Evolutionary conservation across 2,113 vertebrate genomes (phyloP).

Genomic region (Amphiprion percula): DNA sequence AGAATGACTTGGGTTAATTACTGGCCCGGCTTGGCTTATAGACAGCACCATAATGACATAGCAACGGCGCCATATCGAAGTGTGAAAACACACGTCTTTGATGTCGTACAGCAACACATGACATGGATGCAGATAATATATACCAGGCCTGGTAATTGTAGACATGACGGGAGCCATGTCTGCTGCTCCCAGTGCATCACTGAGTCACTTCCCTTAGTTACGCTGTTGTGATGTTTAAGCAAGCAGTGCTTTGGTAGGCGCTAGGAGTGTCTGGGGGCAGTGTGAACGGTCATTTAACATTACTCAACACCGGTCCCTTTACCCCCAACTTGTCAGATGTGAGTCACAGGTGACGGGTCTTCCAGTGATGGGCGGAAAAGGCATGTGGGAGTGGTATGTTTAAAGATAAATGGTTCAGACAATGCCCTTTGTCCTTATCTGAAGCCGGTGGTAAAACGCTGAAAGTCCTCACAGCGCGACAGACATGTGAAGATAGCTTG

Average conservation of each 20-base stretch:
- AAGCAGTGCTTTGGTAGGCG: not conserved
- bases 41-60: slow-evolving; percentile 47
- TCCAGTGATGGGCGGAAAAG: not conserved
- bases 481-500: too few relatives aligned
- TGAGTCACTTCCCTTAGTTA: slow-evolving; percentile 77
- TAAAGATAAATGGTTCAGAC: not conserved
- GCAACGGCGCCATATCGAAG: not conserved
- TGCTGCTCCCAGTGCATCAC: slow-evolving; percentile 20
- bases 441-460: not conserved
- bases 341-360: slow-evolving; percentile 51
- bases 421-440: too few relatives aligned
- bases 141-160: slow-evolving; percentile 41
- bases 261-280: slow-evolving; percentile 25
- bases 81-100: slow-evolving; percentile 20
- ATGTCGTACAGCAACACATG: not conserved
- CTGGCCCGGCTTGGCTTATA: not conserved
- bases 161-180: slow-evolving; percentile 6
- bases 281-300: slow-evolving; percentile 27
- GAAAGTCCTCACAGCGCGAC: not conserved
- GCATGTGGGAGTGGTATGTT: slow-evolving; percentile 1
- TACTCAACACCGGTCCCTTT: slow-evolving; percentile 23
- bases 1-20: slow-evolving; percentile 12
- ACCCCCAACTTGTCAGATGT: slow-evolving; percentile 24
- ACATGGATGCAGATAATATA: slow-evolving; percentile 6
- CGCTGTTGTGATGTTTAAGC: slow-evolving; percentile 53